Percentiles rank a stretch among this genome's conserved stretches.
These are phyloP conservation scores for Zaprionus lachaisei DNA, from an alignment of 1,140 invertebrate species.

Conservation along the genomic window DNA sequence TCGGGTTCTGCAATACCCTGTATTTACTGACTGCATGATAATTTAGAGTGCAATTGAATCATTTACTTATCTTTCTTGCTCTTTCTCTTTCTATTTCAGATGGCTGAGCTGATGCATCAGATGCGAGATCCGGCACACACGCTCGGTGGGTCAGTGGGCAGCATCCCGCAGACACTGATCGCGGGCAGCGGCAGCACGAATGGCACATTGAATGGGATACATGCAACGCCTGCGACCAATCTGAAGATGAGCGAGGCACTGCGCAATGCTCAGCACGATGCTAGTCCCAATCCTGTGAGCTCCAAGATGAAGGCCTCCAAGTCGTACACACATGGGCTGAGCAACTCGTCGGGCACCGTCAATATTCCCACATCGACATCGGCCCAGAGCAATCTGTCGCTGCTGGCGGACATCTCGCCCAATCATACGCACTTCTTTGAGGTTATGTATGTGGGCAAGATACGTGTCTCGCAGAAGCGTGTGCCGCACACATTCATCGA, in stretches of 20 bases:
- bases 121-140: constrained; percentile 83
- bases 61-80: neutral
- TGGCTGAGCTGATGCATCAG: constrained; percentile 84
- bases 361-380: constrained; percentile 82
- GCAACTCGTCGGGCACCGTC: constrained; percentile 80
- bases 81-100: constrained; percentile 47
- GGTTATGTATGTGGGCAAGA: constrained; percentile 95
- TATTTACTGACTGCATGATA: neutral
- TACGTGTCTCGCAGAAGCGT: constrained; percentile 92
- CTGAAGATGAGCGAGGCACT: constrained; percentile 79
- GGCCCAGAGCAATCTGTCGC: constrained; percentile 85
- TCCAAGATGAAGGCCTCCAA: constrained; percentile 83
- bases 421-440: constrained; percentile 94
- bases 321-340: constrained; percentile 82
- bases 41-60: neutral
- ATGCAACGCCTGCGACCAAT: constrained; percentile 80
- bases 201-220: constrained; percentile 63
- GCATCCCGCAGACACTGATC: constrained; percentile 81
- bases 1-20: neutral
- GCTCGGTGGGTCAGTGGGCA: constrained; percentile 82
- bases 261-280: constrained; percentile 78
- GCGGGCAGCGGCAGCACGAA: constrained; percentile 51
- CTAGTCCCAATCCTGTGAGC: constrained; percentile 77
- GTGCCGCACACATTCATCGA: constrained; percentile 95
- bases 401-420: constrained; percentile 91